Evolutionary conservation across 2,113 vertebrate species (phyloP).

Genomic region (Cavia aperea): DNA sequence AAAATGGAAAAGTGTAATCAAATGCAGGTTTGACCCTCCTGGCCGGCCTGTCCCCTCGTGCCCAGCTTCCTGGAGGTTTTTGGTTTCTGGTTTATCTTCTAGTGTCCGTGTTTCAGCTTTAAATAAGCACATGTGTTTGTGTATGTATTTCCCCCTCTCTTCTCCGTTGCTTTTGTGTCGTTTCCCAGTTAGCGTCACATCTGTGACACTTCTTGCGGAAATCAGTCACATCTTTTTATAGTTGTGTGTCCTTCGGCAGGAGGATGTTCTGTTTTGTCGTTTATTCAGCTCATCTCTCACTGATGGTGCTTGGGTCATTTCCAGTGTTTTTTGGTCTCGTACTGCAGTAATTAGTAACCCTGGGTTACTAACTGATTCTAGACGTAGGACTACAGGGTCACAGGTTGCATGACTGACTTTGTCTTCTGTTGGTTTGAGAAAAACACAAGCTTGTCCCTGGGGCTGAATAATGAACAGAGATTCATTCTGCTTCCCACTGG

Average conservation of each 20-base stretch:
- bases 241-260: rapidly evolving
- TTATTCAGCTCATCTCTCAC: neutral
- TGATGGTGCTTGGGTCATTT: neutral
- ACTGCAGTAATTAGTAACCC: neutral
- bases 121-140: neutral
- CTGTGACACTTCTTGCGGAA: rapidly evolving
- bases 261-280: neutral
- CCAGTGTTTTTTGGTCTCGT: neutral
- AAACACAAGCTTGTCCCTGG: neutral
- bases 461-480: neutral
- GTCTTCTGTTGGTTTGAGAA: neutral
- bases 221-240: rapidly evolving
- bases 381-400: neutral
- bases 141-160: neutral
- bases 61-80: neutral
- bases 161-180: neutral
- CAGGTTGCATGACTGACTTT: neutral
- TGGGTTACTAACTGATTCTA: neutral
- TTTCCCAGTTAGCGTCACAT: rapidly evolving
- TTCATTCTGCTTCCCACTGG: neutral
- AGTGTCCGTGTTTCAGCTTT: neutral
- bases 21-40: neutral
- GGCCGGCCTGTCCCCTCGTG: rapidly evolving
- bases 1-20: neutral
- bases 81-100: neutral